Percentiles rank a stretch among this genome's conserved stretches.
These are phyloP conservation scores for Listronotus bonariensis DNA, from an alignment of 1,140 invertebrate genomes.

Conservation along the genomic window DNA sequence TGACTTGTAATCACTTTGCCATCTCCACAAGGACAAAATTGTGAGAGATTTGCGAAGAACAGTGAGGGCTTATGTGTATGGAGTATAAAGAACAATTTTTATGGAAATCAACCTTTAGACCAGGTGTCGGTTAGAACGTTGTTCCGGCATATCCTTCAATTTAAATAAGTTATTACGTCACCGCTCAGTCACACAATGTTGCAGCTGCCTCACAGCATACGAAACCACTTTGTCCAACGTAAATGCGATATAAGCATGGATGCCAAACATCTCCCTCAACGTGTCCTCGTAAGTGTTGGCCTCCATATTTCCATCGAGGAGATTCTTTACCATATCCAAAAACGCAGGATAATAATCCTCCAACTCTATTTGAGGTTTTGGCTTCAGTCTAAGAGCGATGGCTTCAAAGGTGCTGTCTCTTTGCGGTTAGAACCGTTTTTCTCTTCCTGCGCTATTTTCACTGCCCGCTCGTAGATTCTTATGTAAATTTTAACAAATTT, in stretches of 20 bases:
- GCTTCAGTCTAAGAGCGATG: conserved; percentile 81
- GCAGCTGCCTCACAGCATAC: conserved; percentile 88
- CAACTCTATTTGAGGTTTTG: conserved; percentile 69
- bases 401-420: conserved; percentile 86
- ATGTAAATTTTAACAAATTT: too few species aligned
- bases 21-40: too few species aligned
- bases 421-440: conserved; percentile 64
- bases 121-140: too few species aligned
- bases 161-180: background rate
- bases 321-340: conserved; percentile 92
- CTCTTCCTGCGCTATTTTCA: conserved; percentile 75
- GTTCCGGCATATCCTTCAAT: too few species aligned
- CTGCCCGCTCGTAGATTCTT: conserved; percentile 77
- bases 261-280: conserved; percentile 95
- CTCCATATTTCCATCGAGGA: conserved; percentile 96
- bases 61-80: too few species aligned
- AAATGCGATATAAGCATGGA: conserved; percentile 93
- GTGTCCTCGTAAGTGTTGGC: conserved; percentile 90
- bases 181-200: conserved; percentile 87
- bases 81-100: too few species aligned
- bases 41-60: too few species aligned
- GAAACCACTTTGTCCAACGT: conserved; percentile 90
- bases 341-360: conserved; percentile 87
- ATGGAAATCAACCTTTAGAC: too few species aligned
- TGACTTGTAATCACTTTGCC: too few species aligned